Percentiles rank a stretch among this genome's conserved stretches.
phyloP scores from a whole-genome alignment of 2,113 vertebrate genomes.

The Bagarius yarrelli region DNA sequence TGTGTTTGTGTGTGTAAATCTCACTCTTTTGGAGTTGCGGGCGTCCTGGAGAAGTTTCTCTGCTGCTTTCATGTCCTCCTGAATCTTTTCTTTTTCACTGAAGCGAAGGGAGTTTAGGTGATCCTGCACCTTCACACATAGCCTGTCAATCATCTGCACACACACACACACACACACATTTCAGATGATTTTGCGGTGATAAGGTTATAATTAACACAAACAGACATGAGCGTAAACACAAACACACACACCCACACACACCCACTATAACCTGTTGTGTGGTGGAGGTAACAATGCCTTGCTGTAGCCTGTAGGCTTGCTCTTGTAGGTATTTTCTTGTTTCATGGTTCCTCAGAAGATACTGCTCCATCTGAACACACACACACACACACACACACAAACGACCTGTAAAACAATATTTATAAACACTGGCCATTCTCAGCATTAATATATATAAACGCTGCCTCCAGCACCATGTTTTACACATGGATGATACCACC shows the following conservation, averaged over 20 bases:
- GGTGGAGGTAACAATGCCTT: conserved; percentile 94
- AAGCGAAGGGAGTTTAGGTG: conserved; percentile 92
- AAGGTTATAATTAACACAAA: neutral
- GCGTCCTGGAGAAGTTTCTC: conserved; percentile 89
- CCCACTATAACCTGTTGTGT: conserved; percentile 84
- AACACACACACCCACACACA: conserved; percentile 14
- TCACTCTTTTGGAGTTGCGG: conserved; percentile 91
- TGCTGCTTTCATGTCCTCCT: conserved; percentile 85
- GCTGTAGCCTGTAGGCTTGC: conserved; percentile 92
- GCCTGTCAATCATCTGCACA: conserved; percentile 16
- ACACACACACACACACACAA: conserved; percentile 40
- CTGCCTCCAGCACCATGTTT: neutral
- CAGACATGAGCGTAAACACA: conserved; percentile 1
- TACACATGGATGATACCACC: neutral
- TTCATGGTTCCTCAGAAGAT: conserved; percentile 93
- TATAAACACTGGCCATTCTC: neutral
- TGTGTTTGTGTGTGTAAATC: neutral
- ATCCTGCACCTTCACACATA: conserved; percentile 83
- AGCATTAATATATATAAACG: neutral
- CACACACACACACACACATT: conserved; percentile 15
- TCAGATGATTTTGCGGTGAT: neutral
- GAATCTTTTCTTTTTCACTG: conserved; percentile 72
- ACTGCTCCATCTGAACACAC: conserved; percentile 87
- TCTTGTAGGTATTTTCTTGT: conserved; percentile 92
- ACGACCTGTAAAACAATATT: neutral